Evolutionary conservation across 2,888 invertebrate species (phyloP), one percentile per base, ranked within the genome.

Genomic region (Leucophenga maculata): DNA sequence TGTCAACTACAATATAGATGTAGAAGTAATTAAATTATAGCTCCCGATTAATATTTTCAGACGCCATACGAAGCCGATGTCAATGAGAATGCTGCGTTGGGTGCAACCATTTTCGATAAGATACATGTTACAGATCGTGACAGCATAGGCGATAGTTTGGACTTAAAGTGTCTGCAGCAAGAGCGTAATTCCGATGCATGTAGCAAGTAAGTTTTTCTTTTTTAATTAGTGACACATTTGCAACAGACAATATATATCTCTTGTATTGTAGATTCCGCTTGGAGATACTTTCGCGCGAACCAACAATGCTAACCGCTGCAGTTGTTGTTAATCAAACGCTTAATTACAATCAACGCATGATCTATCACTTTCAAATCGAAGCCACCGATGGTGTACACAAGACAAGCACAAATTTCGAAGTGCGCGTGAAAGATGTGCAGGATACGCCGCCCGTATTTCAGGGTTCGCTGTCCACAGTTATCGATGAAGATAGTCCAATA

Each of bases 381-480:
- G 95, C 95, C 50, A 92, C 92, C 73, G 97, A 97, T 85, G 96
- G 96, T 0, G 90, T 91, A 13, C 92, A 94, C 77, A 93, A 93
- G 78, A 93, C 93, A 0, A 92, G 92, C 13, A 93, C 94, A 0
- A 92, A 91, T 64, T 93, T 96, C 14, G 93, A 94, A 81, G 92
- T 96, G 31, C 93, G 93, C 74, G 93, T 97, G 0, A 91, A 92
- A 72, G 96, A 97, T 85, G 93, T 96, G 0, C 97, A 97, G 89
- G 95, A 97, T 87, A 93, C 93, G 0, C 95, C 96, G 0, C 97
- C 97, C 0, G 91, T 93, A 68, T 97, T 97, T 89, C 92, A 92
- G 60, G 95, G 95, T 0, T 92, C 95, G 0, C 89, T 96, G 68
- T 93, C 93, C 14, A 94, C 94, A 0, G 93, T 95, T 26, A 91